Evolutionary conservation across 2,113 vertebrate genomes (phyloP).

Genomic region (Nicator chloris): DNA sequence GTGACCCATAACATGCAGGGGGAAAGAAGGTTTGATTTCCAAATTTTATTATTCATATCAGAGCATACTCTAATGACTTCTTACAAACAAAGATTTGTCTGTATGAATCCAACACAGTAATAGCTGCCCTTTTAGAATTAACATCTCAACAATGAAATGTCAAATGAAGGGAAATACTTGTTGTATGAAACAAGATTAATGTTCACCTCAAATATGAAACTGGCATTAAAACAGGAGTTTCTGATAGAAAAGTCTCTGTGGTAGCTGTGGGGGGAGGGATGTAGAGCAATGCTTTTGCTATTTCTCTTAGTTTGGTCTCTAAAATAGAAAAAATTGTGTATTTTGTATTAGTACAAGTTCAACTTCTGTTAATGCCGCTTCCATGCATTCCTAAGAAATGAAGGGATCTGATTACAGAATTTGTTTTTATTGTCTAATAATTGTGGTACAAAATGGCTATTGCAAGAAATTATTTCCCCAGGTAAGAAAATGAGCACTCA

Average conservation of each 20-base stretch:
- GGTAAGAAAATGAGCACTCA: neutral
- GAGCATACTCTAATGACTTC: conserved; percentile 28
- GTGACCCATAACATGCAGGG: too few relatives aligned
- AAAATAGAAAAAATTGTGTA: neutral
- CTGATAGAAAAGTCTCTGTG: neutral
- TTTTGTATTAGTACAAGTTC: neutral
- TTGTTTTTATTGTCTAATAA: neutral
- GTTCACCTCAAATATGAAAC: neutral
- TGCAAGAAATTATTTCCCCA: neutral
- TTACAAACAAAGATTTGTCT: neutral
- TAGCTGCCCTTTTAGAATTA: neutral
- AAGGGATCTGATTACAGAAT: neutral
- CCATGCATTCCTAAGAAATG: neutral
- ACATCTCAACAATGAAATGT: neutral
- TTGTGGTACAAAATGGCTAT: neutral
- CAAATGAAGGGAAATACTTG: neutral
- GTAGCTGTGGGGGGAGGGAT: neutral
- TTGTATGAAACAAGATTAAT: neutral
- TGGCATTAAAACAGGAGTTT: neutral
- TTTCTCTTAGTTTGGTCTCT: neutral
- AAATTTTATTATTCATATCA: conserved; percentile 17
- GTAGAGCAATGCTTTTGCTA: neutral
- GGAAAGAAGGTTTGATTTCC: neutral
- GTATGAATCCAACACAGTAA: neutral
- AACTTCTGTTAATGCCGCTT: neutral